Base-by-base conservation (phyloP, 2,113 vertebrate genomes). In the Aphyosemion australe region DNA sequence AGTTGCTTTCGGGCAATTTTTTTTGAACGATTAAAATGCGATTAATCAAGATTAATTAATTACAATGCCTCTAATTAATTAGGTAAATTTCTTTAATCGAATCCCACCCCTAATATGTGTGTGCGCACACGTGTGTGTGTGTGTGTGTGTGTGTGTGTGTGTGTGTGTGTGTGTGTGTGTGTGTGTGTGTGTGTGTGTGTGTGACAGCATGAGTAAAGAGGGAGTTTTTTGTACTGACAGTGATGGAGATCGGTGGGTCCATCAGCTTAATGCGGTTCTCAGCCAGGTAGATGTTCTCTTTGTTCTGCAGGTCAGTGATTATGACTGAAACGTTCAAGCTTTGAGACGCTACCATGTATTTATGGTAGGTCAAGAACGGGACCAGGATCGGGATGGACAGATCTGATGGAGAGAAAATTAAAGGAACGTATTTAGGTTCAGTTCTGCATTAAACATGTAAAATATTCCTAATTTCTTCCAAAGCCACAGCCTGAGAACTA, bases 311-410 rank as follows among this genome's bases (percentile, higher is more conserved):
- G 0, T 94, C 90, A 0, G 34, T 90, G 32, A 90, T 79, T 39
- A 91, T 0, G 0, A 86, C 93, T 0, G 91, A 91, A 48, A 96
- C 65, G 73, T 89, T 92, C 65, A 97, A 85, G 88, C 89, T 95
- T 47, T 92, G 88, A 45, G 70, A 74, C 16, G 90, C 57, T 59
- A 83, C 42, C 34, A 94, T 49, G 21, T 78, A 78, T 16, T 71
- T 68, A 10, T 88, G 88, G n/a, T 98, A 97, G 5, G 85, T 64
- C 12, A 76, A 68, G 20, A 93, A 95, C 12, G 92, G 84, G 50
- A 97, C 92, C 63, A 64, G 45, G 49, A 96, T 39, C 0, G 87
- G 90, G 37, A 96, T 73, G 0, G 65, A 78, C 74, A 92, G 91
- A 50, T 91, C 96, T 98, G 65, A 54, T 45, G 19, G 6, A 57